Evolutionary conservation across 2,797 vertebrate species (phyloP).

Genomic region (Micropoecilia bifurca): DNA sequence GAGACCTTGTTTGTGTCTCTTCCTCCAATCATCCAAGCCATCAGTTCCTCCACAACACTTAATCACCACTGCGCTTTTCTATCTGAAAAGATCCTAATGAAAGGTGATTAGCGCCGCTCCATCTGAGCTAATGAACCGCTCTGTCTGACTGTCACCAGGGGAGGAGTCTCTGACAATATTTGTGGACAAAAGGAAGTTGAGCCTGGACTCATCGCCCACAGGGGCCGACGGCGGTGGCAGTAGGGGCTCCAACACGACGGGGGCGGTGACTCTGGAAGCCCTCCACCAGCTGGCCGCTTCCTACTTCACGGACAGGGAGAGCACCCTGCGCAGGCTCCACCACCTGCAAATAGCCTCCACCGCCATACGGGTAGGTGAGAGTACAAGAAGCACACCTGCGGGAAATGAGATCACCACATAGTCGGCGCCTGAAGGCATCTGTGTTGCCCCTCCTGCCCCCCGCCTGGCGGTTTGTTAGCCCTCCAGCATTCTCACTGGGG

Average conservation of each 20-base stretch:
- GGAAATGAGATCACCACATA: background rate
- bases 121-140: slow-evolving; percentile 68
- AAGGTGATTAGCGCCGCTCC: slow-evolving; percentile 72
- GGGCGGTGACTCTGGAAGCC: slow-evolving; percentile 88
- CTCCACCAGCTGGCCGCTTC: slow-evolving; percentile 96
- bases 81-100: slow-evolving; percentile 71
- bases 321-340: slow-evolving; percentile 92
- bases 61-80: slow-evolving; percentile 62
- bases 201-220: slow-evolving; percentile 71
- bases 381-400: slow-evolving; percentile 13
- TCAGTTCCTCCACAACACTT: slow-evolving; percentile 53
- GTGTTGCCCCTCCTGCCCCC: background rate
- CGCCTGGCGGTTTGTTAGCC: slow-evolving; percentile 6
- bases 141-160: slow-evolving; percentile 80
- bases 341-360: slow-evolving; percentile 97
- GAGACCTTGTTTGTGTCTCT: slow-evolving; percentile 54
- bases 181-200: slow-evolving; percentile 97
- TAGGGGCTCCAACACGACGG: slow-evolving; percentile 82
- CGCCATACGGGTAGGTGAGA: slow-evolving; percentile 89
- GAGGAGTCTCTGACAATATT: slow-evolving; percentile 98
- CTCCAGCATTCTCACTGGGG: slow-evolving; percentile 5
- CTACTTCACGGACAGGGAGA: slow-evolving; percentile 97
- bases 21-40: slow-evolving; percentile 61
- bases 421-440: slow-evolving; percentile 18
- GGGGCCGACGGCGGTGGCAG: slow-evolving; percentile 39